Conservation (phyloP, 1,140 invertebrate genomes). For the Polyergus mexicanus region DNA sequence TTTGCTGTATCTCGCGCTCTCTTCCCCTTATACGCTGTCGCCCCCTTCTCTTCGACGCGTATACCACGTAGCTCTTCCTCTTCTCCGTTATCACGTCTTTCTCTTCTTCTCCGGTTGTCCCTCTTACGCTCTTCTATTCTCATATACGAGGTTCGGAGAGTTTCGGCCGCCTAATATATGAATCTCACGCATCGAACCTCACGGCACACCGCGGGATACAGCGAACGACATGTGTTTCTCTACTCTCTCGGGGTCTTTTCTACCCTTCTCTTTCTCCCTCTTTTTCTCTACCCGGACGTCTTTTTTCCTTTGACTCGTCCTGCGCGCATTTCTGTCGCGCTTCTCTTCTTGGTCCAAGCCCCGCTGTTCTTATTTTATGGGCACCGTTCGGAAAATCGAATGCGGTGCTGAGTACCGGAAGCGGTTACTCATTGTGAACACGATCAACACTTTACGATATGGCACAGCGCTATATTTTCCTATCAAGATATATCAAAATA, state of each 20-base stretch:
- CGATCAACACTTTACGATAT: conserved; percentile 27
- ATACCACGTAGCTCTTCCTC: conserved; percentile 16
- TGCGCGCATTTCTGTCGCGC: conserved; percentile 27
- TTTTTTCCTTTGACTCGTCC: conserved; percentile 17
- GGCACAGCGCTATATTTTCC: not conserved
- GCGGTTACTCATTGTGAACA: conserved; percentile 7
- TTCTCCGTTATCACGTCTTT: conserved; percentile 55
- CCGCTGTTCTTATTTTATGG: conserved; percentile 54
- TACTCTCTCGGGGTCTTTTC: conserved; percentile 64
- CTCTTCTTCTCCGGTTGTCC: conserved; percentile 56
- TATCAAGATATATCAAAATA: not conserved
- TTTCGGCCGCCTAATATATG: conserved; percentile 81
- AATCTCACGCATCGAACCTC: conserved; percentile 85
- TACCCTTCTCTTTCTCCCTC: not conserved
- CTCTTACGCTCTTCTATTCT: conserved; percentile 66
- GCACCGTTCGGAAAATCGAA: conserved; percentile 74
- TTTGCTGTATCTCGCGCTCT: conserved; percentile 43
- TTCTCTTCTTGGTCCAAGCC: conserved; percentile 38
- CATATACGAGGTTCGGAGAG: conserved; percentile 55
- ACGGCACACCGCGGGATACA: conserved; percentile 84
- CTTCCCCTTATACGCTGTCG: conserved; percentile 40
- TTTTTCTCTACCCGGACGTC: conserved; percentile 50
- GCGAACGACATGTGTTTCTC: conserved; percentile 86
- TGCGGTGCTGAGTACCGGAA: conserved; percentile 30
- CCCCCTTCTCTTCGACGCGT: not conserved